Evolutionary conservation across 2,888 invertebrate species (phyloP).

Genomic region (Tridacna gigas): DNA sequence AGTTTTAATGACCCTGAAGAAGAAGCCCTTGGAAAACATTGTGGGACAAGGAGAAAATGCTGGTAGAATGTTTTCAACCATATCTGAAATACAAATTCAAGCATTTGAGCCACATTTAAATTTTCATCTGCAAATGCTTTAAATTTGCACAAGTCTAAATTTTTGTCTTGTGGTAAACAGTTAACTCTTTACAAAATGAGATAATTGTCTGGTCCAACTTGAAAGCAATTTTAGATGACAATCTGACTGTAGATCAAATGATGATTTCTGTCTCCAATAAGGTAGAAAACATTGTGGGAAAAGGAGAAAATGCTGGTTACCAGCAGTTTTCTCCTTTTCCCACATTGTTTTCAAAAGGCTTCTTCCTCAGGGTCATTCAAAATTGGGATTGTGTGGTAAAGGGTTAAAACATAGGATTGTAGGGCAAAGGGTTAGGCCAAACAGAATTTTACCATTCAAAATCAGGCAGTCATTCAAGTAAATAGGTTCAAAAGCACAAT

Average conservation of each 20-base stretch:
- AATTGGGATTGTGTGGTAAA: background rate
- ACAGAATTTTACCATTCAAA: too few species aligned
- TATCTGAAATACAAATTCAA: too few species aligned
- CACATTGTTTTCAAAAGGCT: background rate
- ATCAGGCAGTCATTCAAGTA: too few species aligned
- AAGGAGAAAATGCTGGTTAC: background rate
- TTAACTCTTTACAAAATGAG: background rate
- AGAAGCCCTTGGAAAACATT: background rate
- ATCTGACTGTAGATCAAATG: background rate
- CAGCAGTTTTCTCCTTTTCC: background rate
- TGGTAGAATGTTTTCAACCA: background rate
- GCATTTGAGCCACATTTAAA: too few species aligned
- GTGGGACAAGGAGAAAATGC: background rate
- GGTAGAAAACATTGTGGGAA: background rate
- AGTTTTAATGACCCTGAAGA: background rate
- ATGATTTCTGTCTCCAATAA: background rate
- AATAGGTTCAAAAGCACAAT: too few species aligned
- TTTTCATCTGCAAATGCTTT: too few species aligned
- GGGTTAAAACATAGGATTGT: background rate
- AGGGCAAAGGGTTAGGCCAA: background rate
- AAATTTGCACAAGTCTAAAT: too few species aligned
- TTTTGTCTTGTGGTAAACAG: too few species aligned
- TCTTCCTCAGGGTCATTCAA: background rate
- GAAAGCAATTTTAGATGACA: background rate
- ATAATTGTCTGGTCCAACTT: background rate